Conservation (phyloP, 2,113 vertebrate genomes). For the Notiomystis cincta region DNA sequence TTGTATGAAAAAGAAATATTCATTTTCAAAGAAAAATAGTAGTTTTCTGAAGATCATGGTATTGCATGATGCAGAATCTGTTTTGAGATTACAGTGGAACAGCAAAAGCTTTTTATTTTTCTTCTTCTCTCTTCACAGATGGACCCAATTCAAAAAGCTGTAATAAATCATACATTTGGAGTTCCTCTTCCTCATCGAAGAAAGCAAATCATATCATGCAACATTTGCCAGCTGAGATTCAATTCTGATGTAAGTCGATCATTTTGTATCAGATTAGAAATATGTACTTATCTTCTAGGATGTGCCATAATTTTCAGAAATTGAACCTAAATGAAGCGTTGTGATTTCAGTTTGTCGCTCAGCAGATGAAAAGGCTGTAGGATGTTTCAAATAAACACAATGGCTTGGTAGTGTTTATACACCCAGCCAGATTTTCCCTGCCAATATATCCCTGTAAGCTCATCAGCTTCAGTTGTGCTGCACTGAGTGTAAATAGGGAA, state of each 20-base stretch:
- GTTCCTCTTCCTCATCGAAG: conserved; percentile 85
- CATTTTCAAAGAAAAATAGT: conserved; percentile 25
- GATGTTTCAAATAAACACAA: conserved; percentile 6
- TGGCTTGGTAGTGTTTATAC: background rate
- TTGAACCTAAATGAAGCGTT: background rate
- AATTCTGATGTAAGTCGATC: conserved; percentile 94
- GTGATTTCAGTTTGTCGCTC: background rate
- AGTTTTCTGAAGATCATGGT: background rate
- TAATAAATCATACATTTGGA: conserved; percentile 94
- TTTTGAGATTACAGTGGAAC: conserved; percentile 49
- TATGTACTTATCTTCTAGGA: conserved; percentile 20
- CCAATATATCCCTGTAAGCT: background rate
- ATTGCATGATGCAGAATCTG: background rate
- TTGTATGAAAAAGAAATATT: background rate
- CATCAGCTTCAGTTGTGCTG: background rate
- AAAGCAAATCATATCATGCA: conserved; percentile 92
- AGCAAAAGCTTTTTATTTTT: conserved; percentile 78
- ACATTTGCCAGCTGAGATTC: conserved; percentile 95
- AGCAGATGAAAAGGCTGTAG: conserved; percentile 10
- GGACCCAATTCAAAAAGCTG: conserved; percentile 96
- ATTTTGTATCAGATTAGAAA: conserved; percentile 60
- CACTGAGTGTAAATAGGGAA: background rate
- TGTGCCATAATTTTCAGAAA: conserved; percentile 35
- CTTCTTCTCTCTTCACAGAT: conserved; percentile 83
- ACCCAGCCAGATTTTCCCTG: background rate